phyloP scores from a whole-genome alignment of 2,113 vertebrate genomes.

The Aphyosemion australe region DNA sequence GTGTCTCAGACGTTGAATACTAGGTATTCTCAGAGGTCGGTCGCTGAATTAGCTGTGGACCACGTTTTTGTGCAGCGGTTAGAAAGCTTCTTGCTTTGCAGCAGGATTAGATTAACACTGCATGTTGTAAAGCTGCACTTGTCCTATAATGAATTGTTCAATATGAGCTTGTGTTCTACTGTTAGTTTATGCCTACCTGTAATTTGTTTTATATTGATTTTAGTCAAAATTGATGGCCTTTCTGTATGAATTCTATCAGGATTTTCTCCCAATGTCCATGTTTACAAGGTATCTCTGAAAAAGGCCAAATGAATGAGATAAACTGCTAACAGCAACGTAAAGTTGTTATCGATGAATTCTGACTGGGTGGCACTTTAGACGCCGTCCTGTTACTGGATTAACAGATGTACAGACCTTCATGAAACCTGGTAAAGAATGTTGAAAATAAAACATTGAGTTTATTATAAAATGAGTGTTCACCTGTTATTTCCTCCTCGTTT shows the following conservation, averaged over 20 bases:
- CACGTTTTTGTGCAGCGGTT: conserved; percentile 25
- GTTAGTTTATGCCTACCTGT: conserved; percentile 76
- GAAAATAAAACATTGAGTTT: conserved; percentile 80
- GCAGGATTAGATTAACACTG: conserved; percentile 59
- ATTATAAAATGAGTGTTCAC: conserved; percentile 24
- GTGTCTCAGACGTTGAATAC: conserved; percentile 61
- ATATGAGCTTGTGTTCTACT: conserved; percentile 73
- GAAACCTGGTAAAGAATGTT: conserved; percentile 74
- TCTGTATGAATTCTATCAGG: conserved; percentile 69
- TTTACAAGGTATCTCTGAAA: conserved; percentile 74
- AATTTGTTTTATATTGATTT: conserved; percentile 64
- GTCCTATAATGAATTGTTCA: conserved; percentile 61
- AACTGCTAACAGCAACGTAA: conserved; percentile 52
- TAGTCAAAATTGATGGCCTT: conserved; percentile 61
- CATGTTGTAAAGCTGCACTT: conserved; percentile 77
- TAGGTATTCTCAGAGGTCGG: conserved; percentile 52
- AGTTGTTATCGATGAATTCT: conserved; percentile 52
- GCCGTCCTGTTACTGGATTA: conserved; percentile 69
- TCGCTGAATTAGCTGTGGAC: conserved; percentile 42
- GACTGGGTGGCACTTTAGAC: conserved; percentile 44
- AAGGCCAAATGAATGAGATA: conserved; percentile 74
- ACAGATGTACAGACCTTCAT: conserved; percentile 70
- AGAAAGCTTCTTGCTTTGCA: conserved; percentile 24
- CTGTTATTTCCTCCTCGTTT: conserved; percentile 3
- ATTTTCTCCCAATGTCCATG: conserved; percentile 73